Evolutionary conservation across 2,113 vertebrate genomes (phyloP).

Genomic region (Poeciliopsis occidentalis): DNA sequence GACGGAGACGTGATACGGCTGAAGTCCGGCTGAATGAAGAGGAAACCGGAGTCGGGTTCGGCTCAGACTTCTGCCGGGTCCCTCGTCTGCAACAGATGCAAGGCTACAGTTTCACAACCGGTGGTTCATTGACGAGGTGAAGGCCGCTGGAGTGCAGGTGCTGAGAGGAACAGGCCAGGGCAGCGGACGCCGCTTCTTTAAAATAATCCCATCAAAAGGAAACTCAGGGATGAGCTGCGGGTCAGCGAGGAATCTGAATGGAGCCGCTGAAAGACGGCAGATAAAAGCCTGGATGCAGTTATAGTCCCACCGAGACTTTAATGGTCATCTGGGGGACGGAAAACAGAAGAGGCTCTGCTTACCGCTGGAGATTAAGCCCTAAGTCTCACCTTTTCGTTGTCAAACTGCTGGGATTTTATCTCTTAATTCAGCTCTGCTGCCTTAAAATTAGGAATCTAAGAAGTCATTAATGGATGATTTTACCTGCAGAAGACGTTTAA

Average conservation of each 20-base stretch:
- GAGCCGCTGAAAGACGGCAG: slow-evolving; percentile 47
- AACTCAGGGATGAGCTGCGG: slow-evolving; percentile 34
- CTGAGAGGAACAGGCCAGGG: slow-evolving; percentile 30
- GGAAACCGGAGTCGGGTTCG: slow-evolving; percentile 33
- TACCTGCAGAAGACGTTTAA: background rate
- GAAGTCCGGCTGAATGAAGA: slow-evolving; percentile 49
- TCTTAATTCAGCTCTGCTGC: slow-evolving; percentile 15
- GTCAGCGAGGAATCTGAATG: slow-evolving; percentile 53
- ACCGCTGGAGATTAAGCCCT: slow-evolving; percentile 21
- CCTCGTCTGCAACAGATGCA: slow-evolving; percentile 70
- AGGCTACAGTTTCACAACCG: slow-evolving; percentile 52
- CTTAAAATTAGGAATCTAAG: background rate
- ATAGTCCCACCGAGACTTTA: slow-evolving; percentile 35
- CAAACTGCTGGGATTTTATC: slow-evolving; percentile 1
- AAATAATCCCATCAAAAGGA: slow-evolving; percentile 40
- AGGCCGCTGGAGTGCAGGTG: slow-evolving; percentile 57
- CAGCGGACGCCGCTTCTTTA: slow-evolving; percentile 19
- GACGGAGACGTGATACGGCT: slow-evolving; percentile 70
- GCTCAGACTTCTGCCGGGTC: slow-evolving; percentile 58
- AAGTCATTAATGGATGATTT: background rate
- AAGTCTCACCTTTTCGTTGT: background rate
- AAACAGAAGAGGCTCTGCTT: slow-evolving; percentile 24
- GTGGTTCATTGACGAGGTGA: slow-evolving; percentile 51
- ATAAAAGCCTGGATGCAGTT: slow-evolving; percentile 53
- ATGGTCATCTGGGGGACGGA: slow-evolving; percentile 43